phyloP scores from a whole-genome alignment of 2,113 vertebrate genomes.

The Brachypteracias leptosomus region DNA sequence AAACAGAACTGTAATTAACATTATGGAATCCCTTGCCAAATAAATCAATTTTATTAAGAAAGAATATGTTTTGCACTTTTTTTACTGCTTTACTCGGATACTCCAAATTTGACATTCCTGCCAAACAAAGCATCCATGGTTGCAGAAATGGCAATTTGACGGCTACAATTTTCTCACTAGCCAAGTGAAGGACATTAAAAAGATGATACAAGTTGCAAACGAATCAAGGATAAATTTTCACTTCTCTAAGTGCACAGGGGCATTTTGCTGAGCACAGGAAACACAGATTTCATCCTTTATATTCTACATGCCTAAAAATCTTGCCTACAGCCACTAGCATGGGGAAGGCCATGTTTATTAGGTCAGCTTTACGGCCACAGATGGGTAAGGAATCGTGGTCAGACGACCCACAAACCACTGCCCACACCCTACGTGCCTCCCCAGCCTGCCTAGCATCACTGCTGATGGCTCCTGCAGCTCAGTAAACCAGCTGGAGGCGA shows the following conservation, averaged over 20 bases:
- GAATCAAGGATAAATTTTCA: not conserved
- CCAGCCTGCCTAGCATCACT: not conserved
- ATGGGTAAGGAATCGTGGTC: not conserved
- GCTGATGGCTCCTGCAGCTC: not conserved
- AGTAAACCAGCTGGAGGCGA: not conserved
- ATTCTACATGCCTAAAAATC: not conserved
- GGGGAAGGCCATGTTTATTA: not conserved
- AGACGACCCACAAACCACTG: not conserved
- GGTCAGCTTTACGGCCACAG: not conserved
- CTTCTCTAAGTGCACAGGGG: not conserved
- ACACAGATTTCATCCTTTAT: not conserved
- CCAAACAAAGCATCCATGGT: not conserved
- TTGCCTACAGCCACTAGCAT: not conserved
- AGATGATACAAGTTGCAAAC: not conserved
- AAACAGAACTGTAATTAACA: not conserved
- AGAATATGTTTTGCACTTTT: not conserved
- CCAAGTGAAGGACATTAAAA: not conserved
- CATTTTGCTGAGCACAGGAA: not conserved
- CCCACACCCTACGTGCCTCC: accelerated
- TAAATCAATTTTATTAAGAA: not conserved
- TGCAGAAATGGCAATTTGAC: not conserved
- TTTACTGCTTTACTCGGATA: not conserved
- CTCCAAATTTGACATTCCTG: slow-evolving; percentile 2
- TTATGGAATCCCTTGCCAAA: not conserved
- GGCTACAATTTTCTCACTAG: not conserved